phyloP scores from a whole-genome alignment of 2,888 invertebrate species.

The Charanyca ferruginea region DNA sequence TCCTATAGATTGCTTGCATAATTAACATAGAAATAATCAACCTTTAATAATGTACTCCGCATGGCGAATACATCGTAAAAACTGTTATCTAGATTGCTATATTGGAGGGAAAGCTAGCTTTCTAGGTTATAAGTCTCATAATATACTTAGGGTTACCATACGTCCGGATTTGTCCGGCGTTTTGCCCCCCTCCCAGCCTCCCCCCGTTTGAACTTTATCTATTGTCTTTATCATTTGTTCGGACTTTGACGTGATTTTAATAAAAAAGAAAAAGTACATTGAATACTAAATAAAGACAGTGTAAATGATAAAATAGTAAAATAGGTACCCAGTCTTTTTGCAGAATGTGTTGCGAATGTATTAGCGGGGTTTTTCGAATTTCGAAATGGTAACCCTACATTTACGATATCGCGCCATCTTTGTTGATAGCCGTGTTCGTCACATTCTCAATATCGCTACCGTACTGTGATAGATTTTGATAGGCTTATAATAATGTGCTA shows the following conservation, averaged over 20 bases:
- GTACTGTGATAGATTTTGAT: conserved; percentile 34
- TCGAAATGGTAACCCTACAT: background rate
- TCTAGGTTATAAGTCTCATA: conserved; percentile 44
- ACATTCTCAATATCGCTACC: conserved; percentile 41
- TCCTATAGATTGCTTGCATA: background rate
- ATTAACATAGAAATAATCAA: conserved; percentile 11
- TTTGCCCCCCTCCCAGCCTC: too few species aligned
- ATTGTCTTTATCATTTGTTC: too few species aligned
- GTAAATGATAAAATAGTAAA: background rate
- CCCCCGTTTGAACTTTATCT: too few species aligned
- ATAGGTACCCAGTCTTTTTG: background rate
- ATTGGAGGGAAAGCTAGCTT: conserved; percentile 39
- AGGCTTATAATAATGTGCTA: conserved; percentile 26
- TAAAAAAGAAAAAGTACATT: too few species aligned
- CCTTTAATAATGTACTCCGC: conserved; percentile 18
- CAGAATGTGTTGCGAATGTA: background rate
- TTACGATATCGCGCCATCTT: conserved; percentile 28
- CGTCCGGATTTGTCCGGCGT: background rate
- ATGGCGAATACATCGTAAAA: conserved; percentile 46
- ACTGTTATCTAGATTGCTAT: conserved; percentile 24
- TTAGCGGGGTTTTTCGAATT: background rate
- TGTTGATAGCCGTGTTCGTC: conserved; percentile 45
- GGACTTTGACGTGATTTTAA: too few species aligned
- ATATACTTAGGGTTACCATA: conserved; percentile 23
- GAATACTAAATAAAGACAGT: background rate